Percentiles rank a stretch among this genome's conserved stretches.
These are phyloP conservation scores for Dinocampus coccinellae DNA, from an alignment of 2,888 invertebrate species.

Conservation along the genomic window DNA sequence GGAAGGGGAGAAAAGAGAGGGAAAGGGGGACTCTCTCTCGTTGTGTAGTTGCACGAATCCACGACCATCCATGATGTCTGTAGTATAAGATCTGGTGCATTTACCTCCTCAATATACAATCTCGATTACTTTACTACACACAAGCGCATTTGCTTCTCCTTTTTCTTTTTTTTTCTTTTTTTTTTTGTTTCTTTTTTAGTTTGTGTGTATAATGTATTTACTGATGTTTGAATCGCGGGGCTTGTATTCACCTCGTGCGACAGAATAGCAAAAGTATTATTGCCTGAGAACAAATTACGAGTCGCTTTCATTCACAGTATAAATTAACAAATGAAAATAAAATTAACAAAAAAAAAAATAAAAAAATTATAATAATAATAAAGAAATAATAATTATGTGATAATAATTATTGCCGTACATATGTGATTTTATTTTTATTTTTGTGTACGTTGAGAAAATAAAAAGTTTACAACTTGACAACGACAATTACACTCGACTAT, in stretches of 20 bases:
- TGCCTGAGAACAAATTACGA: slow-evolving; percentile 17
- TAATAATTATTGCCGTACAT: not conserved
- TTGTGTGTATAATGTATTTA: too few species aligned
- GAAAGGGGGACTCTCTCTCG: slow-evolving; percentile 12
- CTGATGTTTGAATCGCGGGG: not conserved
- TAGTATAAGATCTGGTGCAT: slow-evolving; percentile 47
- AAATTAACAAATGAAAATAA: not conserved
- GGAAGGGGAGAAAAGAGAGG: slow-evolving; percentile 18
- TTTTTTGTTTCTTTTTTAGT: too few species aligned
- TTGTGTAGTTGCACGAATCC: slow-evolving; percentile 48
- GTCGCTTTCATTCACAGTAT: slow-evolving; percentile 2
- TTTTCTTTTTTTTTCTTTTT: too few species aligned
- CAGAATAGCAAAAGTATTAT: not conserved
- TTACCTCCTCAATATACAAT: slow-evolving; percentile 51
- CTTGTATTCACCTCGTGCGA: slow-evolving; percentile 7
- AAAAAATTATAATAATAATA: not conserved
- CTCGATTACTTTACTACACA: slow-evolving; percentile 46
- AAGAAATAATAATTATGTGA: not conserved
- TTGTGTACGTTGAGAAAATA: not conserved
- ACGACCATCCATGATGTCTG: slow-evolving; percentile 57
- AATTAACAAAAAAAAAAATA: not conserved
- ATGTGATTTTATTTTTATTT: not conserved
- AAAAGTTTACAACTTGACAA: not conserved
- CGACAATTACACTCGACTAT: not conserved
- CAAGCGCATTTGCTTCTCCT: too few species aligned